These are phyloP conservation scores for Tenebrosternarchus preto DNA, from an alignment of 2,113 vertebrate species.

Conservation along the genomic window DNA sequence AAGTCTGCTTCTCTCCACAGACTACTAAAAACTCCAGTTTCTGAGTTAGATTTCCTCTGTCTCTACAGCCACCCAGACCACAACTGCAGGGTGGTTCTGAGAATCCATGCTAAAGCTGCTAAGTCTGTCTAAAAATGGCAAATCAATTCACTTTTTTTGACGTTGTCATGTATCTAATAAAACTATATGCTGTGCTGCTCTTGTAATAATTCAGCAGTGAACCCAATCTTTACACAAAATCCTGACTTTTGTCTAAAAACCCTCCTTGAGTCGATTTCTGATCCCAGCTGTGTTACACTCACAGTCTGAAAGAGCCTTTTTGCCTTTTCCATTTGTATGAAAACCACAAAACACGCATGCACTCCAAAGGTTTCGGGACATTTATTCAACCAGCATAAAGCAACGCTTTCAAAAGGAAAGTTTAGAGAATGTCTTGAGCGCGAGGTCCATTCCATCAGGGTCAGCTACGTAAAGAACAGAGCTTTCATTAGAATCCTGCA, in stretches of 20 bases:
- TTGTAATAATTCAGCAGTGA: slow-evolving; percentile 35
- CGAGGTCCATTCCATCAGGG: not conserved
- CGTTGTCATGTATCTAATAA: slow-evolving; percentile 45
- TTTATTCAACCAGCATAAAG: slow-evolving; percentile 1
- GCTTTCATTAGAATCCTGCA: slow-evolving; percentile 7
- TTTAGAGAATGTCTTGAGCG: not conserved
- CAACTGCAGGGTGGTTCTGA: slow-evolving; percentile 61
- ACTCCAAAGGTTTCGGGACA: not conserved
- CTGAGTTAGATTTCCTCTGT: slow-evolving; percentile 51
- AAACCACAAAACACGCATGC: slow-evolving; percentile 1
- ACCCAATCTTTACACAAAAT: slow-evolving; percentile 31
- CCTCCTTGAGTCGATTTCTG: not conserved
- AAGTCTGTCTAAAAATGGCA: slow-evolving; percentile 57
- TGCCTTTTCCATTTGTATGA: slow-evolving; percentile 11
- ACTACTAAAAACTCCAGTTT: slow-evolving; percentile 48
- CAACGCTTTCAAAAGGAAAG: slow-evolving; percentile 4
- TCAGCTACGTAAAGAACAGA: slow-evolving; percentile 6
- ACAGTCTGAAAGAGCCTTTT: slow-evolving; percentile 29
- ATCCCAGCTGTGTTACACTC: slow-evolving; percentile 36
- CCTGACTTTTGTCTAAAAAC: slow-evolving; percentile 37
- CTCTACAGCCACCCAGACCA: slow-evolving; percentile 51
- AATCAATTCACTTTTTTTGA: slow-evolving; percentile 44
- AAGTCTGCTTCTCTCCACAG: slow-evolving; percentile 47
- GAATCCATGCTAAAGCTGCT: slow-evolving; percentile 48
- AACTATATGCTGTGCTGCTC: slow-evolving; percentile 51